These are phyloP conservation scores for Apis cerana DNA, from an alignment of 1,140 invertebrate genomes.

Conservation along the genomic window DNA sequence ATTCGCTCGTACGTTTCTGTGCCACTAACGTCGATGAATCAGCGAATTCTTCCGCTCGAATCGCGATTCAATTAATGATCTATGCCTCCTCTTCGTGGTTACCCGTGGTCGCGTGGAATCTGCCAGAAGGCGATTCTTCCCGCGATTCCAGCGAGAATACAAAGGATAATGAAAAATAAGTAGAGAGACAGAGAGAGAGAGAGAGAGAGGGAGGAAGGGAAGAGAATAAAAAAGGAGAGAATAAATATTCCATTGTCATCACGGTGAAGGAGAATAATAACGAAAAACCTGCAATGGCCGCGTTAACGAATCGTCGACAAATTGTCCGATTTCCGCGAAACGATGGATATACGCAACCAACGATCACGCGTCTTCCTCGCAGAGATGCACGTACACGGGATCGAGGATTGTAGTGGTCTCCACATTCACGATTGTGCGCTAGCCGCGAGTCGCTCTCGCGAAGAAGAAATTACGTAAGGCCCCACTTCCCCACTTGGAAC, in stretches of 20 bases:
- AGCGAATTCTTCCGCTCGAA: slow-evolving; percentile 20
- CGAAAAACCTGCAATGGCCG: neutral
- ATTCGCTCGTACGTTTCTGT: neutral
- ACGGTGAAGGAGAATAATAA: neutral
- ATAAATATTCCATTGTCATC: slow-evolving; percentile 16
- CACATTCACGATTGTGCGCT: neutral
- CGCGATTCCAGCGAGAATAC: neutral
- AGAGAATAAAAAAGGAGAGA: neutral
- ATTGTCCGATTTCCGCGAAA: slow-evolving; percentile 61
- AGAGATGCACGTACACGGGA: neutral
- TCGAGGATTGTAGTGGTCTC: neutral
- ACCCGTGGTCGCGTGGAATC: neutral
- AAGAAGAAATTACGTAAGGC: slow-evolving; percentile 62
- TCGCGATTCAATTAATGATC: slow-evolving; percentile 20
- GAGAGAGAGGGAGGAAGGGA: neutral
- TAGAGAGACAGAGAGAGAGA: neutral
- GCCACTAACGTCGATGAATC: neutral
- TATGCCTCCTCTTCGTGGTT: neutral
- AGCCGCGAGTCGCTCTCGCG: slow-evolving; percentile 33
- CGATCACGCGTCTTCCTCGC: slow-evolving; percentile 42
- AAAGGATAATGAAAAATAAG: neutral
- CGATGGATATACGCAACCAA: slow-evolving; percentile 49
- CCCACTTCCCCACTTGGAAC: slow-evolving; percentile 34
- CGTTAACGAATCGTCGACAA: slow-evolving; percentile 50
- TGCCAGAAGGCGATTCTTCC: neutral